Evolutionary conservation across 2,797 vertebrate genomes (phyloP), one percentile per base, ranked within the genome.

Genomic region (Catostomus latipinnis): DNA sequence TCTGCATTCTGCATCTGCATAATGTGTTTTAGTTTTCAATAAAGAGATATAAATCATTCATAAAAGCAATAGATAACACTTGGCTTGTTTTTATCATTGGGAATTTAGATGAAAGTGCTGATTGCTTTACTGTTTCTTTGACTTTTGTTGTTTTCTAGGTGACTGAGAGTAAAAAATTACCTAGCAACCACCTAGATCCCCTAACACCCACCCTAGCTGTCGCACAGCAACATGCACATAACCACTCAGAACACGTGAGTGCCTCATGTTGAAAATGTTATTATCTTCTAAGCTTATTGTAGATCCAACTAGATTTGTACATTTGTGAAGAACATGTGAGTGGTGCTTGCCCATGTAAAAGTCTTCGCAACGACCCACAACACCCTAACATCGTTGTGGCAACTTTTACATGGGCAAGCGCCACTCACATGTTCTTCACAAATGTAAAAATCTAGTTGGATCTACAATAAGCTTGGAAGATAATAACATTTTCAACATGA

Each of bases 21-120:
- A 56, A 34, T 78, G 74, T 1, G 1, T 75, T 65, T 75, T 6
- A 1, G 52, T 56, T 57, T 76, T 67, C 11, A 76, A 76, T 67
- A 67, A 76, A 76, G 5, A 22, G 52, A 66, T 76, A 67, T 71
- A 43, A 67, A 76, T 76, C 52, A 66, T 76, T 67, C 14, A 76
- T 76, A 46, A 66, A 76, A 11, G 11, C 46, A 75, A 75, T 1
- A n/a, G 13, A 6, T 2, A 34, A 75, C 14, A 61, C 6, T 43
- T n/a, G 10, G 54, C 65, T 65, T 53, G 58, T 49, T 74, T 48
- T 12, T 10, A 48, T 73, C 57, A 34, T 5, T 34, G 71, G 45
- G 57, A 62, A 22, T 62, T 22, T 46, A 13, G 14, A 13, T 46
- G n/a, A 2, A 57, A 46, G 6, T 45, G 7, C 11, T 50, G 57